Conservation (phyloP, 2,888 invertebrate species). For the Holacanthella duospinosa region DNA sequence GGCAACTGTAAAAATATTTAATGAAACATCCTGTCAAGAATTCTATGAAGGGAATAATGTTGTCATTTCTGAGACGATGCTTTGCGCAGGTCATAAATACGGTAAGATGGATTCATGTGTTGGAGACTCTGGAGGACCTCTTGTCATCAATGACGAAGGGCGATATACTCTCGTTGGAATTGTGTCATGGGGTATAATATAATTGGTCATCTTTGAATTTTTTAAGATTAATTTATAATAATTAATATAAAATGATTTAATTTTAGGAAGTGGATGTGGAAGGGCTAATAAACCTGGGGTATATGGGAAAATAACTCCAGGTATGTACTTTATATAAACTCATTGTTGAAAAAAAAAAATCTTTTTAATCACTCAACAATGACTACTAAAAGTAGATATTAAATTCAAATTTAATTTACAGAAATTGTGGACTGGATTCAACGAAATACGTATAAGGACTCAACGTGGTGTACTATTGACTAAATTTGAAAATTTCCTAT, state of each 20-base stretch:
- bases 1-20: slow-evolving; percentile 29
- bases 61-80: slow-evolving; percentile 27
- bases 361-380: too few species aligned
- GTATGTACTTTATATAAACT: slow-evolving; percentile 11
- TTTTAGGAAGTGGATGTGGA: slow-evolving; percentile 26
- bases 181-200: slow-evolving; percentile 41
- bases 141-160: slow-evolving; percentile 39
- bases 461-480: slow-evolving; percentile 13
- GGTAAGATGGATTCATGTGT: slow-evolving; percentile 33
- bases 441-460: slow-evolving; percentile 9
- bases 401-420: neutral
- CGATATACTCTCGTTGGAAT: slow-evolving; percentile 42
- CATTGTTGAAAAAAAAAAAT: slow-evolving; percentile 12
- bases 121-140: slow-evolving; percentile 44
- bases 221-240: neutral
- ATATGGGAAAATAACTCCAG: slow-evolving; percentile 22
- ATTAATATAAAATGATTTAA: slow-evolving; percentile 4
- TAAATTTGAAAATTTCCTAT: too few species aligned
- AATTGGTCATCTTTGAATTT: neutral
- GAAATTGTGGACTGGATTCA: slow-evolving; percentile 17
- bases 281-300: slow-evolving; percentile 32
- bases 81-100: slow-evolving; percentile 31
- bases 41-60: slow-evolving; percentile 25
- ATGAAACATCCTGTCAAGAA: slow-evolving; percentile 23
- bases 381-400: neutral